Percentiles rank a stretch among this genome's conserved stretches.
These are phyloP conservation scores for Lagopus leucura DNA, from an alignment of 2,113 vertebrate species.

Conservation along the genomic window DNA sequence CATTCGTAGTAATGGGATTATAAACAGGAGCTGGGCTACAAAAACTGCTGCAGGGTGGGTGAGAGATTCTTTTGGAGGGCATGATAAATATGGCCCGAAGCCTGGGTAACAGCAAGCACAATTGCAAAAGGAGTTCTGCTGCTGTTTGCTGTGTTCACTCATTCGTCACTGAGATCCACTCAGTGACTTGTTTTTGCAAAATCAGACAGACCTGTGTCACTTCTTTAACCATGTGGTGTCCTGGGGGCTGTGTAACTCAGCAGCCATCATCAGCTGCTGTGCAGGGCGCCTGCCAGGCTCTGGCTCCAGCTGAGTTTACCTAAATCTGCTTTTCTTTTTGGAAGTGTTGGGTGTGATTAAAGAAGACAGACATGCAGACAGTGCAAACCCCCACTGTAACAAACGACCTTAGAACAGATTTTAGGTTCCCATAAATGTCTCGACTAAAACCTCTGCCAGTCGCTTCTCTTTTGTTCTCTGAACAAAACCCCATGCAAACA, in stretches of 20 bases:
- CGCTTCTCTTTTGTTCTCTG: neutral
- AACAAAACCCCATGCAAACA: neutral
- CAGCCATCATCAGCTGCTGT: neutral
- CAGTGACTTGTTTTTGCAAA: neutral
- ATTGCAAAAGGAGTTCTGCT: neutral
- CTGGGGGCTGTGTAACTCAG: neutral
- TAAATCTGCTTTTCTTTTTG: neutral
- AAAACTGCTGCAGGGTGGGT: neutral
- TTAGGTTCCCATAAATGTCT: neutral
- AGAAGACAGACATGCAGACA: neutral
- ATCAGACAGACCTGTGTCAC: neutral
- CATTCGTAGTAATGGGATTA: neutral
- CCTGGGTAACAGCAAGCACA: neutral
- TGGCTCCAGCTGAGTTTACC: neutral
- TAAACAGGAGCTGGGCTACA: neutral
- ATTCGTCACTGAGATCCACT: neutral
- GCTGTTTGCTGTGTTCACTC: slow-evolving; percentile 18
- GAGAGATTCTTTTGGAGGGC: neutral
- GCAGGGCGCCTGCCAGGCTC: neutral
- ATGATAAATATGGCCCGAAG: neutral
- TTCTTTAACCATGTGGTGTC: neutral
- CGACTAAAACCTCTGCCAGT: neutral
- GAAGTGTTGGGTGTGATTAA: neutral
- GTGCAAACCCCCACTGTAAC: neutral
- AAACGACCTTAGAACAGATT: neutral